Evolutionary conservation across 2,113 vertebrate species (phyloP), one percentile per base, ranked within the genome.

Genomic region (Butorides virescens): DNA sequence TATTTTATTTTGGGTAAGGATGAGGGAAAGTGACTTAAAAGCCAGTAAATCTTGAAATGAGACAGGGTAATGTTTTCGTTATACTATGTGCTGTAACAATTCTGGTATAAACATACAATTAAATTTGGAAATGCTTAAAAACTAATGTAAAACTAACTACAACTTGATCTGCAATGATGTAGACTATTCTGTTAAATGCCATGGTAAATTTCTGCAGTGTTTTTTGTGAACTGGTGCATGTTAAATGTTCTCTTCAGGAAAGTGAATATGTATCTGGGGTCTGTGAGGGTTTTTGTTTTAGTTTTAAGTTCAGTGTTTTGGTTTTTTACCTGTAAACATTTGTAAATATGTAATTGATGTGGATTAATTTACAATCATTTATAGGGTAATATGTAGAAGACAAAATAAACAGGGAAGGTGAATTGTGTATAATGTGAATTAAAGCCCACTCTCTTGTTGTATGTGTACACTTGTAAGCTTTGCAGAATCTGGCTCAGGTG

Each of bases 21-120:
- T 2, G 2, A 90, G 66, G n/a, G 75, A 93, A 95, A 96, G 91
- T 92, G 86, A 70, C 36, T 75, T 84, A 67, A 80, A 83, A 91
- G 65, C 46, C 63, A 39, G 25, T 37, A 58, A 50, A 55, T 71
- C 23, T 86, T 11, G 12, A 18, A 78, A 55, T 82, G 32, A 86
- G 66, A 49, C 21, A 75, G 30, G 10, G 11, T 56, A 85, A 61
- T 52, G 15, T 53, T 93, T 93, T 83, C 1, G 1, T 77, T 74
- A 11, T 59, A 16, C 17, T 55, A 6, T 20, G 2, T 68, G 32
- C 13, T 90, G 13, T 42, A 34, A 62, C 13, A 47, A 19, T 68
- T 93, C 72, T 34, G 27, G 3, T 91, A 14, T 58, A 58, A 85
- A 26, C 27, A 5, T 66, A 29, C 18, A 50, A 10, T 61, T 65